A percentile compares a stretch with the other conserved stretches of the same genome.
Conservation (phyloP, 2,797 vertebrate genomes). For the Cossypha niveicapilla region DNA sequence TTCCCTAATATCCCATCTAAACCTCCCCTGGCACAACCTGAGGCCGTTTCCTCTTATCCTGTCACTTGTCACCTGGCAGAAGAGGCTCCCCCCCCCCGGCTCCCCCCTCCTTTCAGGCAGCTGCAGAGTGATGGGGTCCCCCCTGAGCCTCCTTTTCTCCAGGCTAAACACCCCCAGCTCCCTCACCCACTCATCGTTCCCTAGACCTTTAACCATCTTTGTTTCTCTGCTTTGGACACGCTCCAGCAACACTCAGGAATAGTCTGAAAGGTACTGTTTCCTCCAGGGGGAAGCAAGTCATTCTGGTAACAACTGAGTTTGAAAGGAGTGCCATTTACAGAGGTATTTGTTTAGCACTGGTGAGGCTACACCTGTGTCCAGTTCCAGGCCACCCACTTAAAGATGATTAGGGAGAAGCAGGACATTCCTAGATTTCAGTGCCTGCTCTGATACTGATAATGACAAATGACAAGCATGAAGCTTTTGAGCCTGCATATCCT, state of each 20-base stretch:
- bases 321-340: background rate
- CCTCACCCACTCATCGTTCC: background rate
- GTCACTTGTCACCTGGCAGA: background rate
- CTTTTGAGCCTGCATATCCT: background rate
- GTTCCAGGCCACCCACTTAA: background rate
- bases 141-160: background rate
- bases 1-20: background rate
- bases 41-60: background rate
- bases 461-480: background rate
- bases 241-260: background rate
- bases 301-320: background rate
- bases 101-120: background rate
- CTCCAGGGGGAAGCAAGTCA: background rate
- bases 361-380: background rate
- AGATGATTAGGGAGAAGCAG: background rate
- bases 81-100: background rate
- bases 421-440: background rate
- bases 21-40: background rate
- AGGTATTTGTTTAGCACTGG: background rate
- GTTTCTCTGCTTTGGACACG: background rate
- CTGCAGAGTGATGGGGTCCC: fast-evolving
- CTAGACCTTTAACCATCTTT: background rate
- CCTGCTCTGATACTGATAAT: background rate
- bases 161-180: background rate
- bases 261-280: background rate